Conservation (phyloP, 2,797 vertebrate genomes). For the Pangasius sanitwongsei region DNA sequence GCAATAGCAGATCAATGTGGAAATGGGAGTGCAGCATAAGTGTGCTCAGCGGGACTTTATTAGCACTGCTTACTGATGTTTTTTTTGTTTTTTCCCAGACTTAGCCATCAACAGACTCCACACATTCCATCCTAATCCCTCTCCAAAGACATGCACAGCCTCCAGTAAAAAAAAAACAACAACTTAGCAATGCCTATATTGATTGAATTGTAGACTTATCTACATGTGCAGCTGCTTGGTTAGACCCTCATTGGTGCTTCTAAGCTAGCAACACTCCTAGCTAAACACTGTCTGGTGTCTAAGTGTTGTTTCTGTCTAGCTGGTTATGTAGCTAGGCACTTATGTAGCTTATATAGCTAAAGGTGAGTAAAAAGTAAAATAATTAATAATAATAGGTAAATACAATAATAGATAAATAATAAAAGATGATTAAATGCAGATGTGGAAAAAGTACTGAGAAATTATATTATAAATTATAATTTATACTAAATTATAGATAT, state of each 20-base stretch:
- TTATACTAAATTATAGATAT: too few species aligned
- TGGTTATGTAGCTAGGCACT: background rate
- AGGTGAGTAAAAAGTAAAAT: too few species aligned
- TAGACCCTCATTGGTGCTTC: background rate
- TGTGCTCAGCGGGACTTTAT: constrained; percentile 19
- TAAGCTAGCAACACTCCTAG: background rate
- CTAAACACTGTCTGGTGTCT: background rate
- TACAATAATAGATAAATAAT: too few species aligned
- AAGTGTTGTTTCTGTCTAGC: too few species aligned
- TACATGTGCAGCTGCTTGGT: background rate
- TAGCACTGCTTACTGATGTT: background rate
- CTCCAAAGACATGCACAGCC: background rate
- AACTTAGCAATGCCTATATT: background rate
- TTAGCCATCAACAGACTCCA: background rate
- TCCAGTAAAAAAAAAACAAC: background rate
- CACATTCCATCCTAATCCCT: background rate
- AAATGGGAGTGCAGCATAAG: background rate
- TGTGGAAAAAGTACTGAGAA: too few species aligned
- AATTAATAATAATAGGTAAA: too few species aligned
- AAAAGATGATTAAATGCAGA: too few species aligned
- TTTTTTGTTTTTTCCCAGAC: background rate
- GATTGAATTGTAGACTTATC: background rate
- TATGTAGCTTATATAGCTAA: background rate
- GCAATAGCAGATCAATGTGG: constrained; percentile 9
- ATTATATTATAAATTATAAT: too few species aligned